Base-by-base conservation (phyloP, 2,888 invertebrate species). In the Matsumyia berberina region DNA sequence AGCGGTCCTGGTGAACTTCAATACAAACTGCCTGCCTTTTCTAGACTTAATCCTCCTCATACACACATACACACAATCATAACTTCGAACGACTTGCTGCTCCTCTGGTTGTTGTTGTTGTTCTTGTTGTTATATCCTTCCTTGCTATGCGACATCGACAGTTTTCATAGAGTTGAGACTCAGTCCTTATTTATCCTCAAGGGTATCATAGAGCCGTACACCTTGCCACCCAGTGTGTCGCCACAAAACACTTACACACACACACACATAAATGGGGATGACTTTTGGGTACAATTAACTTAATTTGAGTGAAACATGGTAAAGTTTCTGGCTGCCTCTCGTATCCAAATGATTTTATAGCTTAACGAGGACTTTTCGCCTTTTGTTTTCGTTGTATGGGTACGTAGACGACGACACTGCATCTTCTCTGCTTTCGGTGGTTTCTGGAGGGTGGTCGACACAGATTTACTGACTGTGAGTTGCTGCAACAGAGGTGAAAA, bases 261-360 rank as follows among this genome's bases (percentile, higher is more conserved):
- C 51, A 51, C 67, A n/a, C 33, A 35, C 19, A 5, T 6, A 42
- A 42, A 51, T 60, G 76, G 42, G 78, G 66, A 69, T 66, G 82
- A 83, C 82, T 83, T 83, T 78, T 67, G 82, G 82, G 82, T 72
- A 83, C 82, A 78, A 83, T 83, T 83, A 83, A 83, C 82, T 83
- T 83, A 83, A 83, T 83, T 83, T 83, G 72, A 83, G 53, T 72
- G 78, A 83, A 83, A 78, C 82, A 78, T 78, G 78, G 82, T 44
- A 83, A 78, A 83, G 77, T 72, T 83, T 60, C 72, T 37, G 58
- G 72, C 44, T 60, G 64, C 58, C 42, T 15, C 64, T 69, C 66
- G 72, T 83, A 83, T 78, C 82, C 78, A 78, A 82, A 82, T 82
- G 82, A 78, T 82, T 82, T 82, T 82, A 82, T 77, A 66, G 82